Base-by-base conservation (phyloP, 2,113 vertebrate species). In the Clupea harengus region DNA sequence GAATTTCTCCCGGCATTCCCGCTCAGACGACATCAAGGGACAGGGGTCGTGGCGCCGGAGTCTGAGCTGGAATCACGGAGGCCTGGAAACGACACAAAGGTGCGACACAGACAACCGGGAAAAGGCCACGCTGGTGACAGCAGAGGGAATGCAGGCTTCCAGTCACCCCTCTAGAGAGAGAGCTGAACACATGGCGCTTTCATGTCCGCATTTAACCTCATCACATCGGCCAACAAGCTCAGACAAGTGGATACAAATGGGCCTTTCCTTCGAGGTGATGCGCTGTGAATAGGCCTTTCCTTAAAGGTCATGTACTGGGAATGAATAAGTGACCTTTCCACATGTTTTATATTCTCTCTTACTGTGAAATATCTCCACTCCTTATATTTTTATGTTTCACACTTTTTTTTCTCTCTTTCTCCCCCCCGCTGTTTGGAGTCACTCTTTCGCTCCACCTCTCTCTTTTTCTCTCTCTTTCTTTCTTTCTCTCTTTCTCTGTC, bases 111-210 rank as follows among this genome's bases (percentile, higher is more conserved):
- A 87, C 85, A 22, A 91, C 89, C 90, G 86, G 86, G 80, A 90
- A 88, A 91, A 92, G 86, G 89, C 89, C 82, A 84, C 85, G 85
- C 81, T 50, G 81, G 85, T 87, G 46, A 87, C 88, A 90, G 87
- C 32, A 54, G 83, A 39, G 72, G 28, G 32, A 78, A 78, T 32
- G 72, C 72, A 78, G 72, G 72, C 28, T 5, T 78, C 32, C 28
- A 28, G 32, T 39, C 67, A 11, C 25, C 22, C 67, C 28, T 64
- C 20, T 64, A 22, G 20, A 8, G 20, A 8, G 11, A 32, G 64
- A 28, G 10, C 64, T 72, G 64, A 32, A 72, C 28, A 72, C 25
- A 13, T 72, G 64, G 11, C 10, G n/a, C 2, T 28, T 28, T 72
- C 64, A 72, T 32, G 28, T 6, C 60, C 25, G n/a, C 10, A 10